phyloP scores from a whole-genome alignment of 2,113 vertebrate genomes.

The Abramis brama region DNA sequence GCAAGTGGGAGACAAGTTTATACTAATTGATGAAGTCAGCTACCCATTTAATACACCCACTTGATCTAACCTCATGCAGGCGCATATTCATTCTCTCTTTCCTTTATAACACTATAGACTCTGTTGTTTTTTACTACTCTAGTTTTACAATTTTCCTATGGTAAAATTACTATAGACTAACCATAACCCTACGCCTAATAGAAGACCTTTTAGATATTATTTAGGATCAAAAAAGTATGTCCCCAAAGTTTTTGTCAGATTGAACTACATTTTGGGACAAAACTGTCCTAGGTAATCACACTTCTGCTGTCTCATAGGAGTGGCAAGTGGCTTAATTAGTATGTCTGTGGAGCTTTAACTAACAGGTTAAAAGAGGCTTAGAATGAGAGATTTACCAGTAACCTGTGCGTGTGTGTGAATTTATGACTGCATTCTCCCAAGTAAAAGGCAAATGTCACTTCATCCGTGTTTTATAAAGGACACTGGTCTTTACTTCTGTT shows the following conservation, averaged over 20 bases:
- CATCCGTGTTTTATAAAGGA: slow-evolving; percentile 7
- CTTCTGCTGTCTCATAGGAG: not conserved
- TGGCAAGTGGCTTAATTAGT: slow-evolving; percentile 11
- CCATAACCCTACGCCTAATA: not conserved
- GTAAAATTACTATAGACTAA: too few relatives aligned
- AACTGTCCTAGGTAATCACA: not conserved
- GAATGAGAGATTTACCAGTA: slow-evolving; percentile 21
- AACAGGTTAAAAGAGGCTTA: slow-evolving; percentile 34
- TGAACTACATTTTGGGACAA: not conserved
- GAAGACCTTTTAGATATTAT: not conserved
- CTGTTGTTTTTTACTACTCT: not conserved
- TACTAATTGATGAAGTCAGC: not conserved
- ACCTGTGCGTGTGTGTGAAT: not conserved
- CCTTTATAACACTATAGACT: not conserved
- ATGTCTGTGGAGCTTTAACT: not conserved
- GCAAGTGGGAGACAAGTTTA: not conserved
- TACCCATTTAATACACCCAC: not conserved
- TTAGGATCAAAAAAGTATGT: not conserved
- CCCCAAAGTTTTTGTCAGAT: not conserved
- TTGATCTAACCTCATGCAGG: not conserved
- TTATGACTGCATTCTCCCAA: slow-evolving; percentile 7
- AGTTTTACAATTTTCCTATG: too few relatives aligned
- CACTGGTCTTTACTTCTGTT: slow-evolving; percentile 19
- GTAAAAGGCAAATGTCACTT: slow-evolving; percentile 14
- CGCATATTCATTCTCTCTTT: not conserved